Evolutionary conservation across 2,888 invertebrate genomes (phyloP), one percentile per base, ranked within the genome.

Genomic region (Mayetiola destructor): DNA sequence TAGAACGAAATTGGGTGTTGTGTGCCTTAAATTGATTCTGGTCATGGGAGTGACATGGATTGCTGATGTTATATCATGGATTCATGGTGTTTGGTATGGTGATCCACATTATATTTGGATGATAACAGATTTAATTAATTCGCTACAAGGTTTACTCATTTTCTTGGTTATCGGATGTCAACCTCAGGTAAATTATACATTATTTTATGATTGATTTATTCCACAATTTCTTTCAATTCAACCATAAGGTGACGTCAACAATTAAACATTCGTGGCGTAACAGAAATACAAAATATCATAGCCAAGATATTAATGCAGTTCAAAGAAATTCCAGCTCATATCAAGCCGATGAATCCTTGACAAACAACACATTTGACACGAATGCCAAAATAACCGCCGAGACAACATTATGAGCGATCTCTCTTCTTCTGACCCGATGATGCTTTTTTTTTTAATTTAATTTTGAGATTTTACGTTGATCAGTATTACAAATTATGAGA

Each of bases 1-100:
- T 73, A 82, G 87, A 67, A 87, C 88, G 53, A 86, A 88, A 2
- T 71, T 90, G 63, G 87, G 88, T 14, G 79, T 85, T 63, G 85
- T 90, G 54, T 91, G 90, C 70, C 80, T 89, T 71, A 90, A 90
- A 74, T 77, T 90, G 65, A 89, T 90, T 63, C 79, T 85, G 1
- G 85, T 85, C 14, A 86, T 86, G 85, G 85, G 85, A 48, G 78
- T 85, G 37, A 82, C 83, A 20, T 85, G 86, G 85, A 80, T 81
- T 63, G 84, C 85, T 56, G 90, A 90, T 72, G 81, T 90, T 59
- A 75, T 90, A 60, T 89, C 88, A 55, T 89, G 88, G 87, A 78
- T 82, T 61, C 30, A 30, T 29, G 32, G 20, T 18, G 27, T n/a
- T 20, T 48, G 27, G 29, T 82, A 82, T 60, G 88, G 88, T 62